phyloP scores from a whole-genome alignment of 2,888 invertebrate species.

The Epirrita christyi region DNA sequence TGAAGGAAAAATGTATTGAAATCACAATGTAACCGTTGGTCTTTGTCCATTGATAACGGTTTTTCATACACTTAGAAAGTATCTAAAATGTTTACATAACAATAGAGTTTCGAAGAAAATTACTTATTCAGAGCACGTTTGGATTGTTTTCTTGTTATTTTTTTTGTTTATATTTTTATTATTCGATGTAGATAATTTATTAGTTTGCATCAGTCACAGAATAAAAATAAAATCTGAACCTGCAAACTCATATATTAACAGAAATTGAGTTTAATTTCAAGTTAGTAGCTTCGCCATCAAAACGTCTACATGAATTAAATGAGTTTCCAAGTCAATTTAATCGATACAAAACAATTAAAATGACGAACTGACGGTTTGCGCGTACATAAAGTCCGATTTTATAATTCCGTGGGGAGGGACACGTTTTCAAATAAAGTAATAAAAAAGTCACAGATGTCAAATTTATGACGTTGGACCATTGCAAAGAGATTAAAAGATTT shows the following conservation, averaged over 20 bases:
- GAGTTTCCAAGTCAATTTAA: slow-evolving; percentile 60
- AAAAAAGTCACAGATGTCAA: slow-evolving; percentile 85
- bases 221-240: slow-evolving; percentile 3
- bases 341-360: slow-evolving; percentile 74
- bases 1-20: slow-evolving; percentile 79
- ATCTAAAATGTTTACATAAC: slow-evolving; percentile 71
- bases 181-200: slow-evolving; percentile 49
- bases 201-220: slow-evolving; percentile 1
- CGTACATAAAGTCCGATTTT: slow-evolving; percentile 82
- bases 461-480: slow-evolving; percentile 83
- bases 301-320: slow-evolving; percentile 40
- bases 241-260: not conserved
- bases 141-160: slow-evolving; percentile 51
- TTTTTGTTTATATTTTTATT: slow-evolving; percentile 56
- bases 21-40: slow-evolving; percentile 78
- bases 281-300: not conserved
- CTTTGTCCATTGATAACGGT: slow-evolving; percentile 71
- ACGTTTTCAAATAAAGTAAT: slow-evolving; percentile 83
- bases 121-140: slow-evolving; percentile 74
- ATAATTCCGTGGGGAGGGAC: slow-evolving; percentile 80
- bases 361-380: slow-evolving; percentile 75
- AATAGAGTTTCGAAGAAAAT: slow-evolving; percentile 72
- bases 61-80: slow-evolving; percentile 51
- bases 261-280: too few species aligned
- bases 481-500: slow-evolving; percentile 84